Evolutionary conservation across 92 coral and sea anemone genomes (phyloP), one percentile per base, ranked within the genome.

Genomic region (Isaurus tuberculatus): DNA sequence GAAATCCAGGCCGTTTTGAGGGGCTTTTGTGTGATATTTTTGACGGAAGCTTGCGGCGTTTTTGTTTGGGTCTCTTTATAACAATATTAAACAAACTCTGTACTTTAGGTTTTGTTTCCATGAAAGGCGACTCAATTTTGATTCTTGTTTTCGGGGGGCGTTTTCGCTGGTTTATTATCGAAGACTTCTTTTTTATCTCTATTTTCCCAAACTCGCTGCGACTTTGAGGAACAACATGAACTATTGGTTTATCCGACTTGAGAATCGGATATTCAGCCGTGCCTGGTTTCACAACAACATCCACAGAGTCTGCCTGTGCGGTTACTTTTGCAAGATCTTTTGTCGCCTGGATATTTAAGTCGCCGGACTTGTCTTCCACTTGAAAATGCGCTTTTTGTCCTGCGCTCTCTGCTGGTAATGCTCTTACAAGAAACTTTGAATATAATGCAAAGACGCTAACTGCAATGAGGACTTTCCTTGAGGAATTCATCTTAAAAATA

Each of bases 341-440:
- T 0, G 94, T 97, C 16, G 99, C 99, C 28, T 86, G 68, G 37
- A 97, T 91, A 75, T 85, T 94, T 72, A 97, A 72, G 61, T 92
- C 95, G 19, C 99, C 99, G n/a, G 99, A 95, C 67, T 94, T 94
- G 72, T 97, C 99, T 84, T 97, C 95, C 11, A 97, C 94, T 74
- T 92, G 95, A 82, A 97, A 97, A 81, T 97, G 98, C 29, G 99
- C 99, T 83, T 97, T 97, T 67, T 97, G 99, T 23, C 98, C 99
- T 0, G 86, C 84, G 25, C 94, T 87, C 5, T 90, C 98, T 14
- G 75, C 92, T 20, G 49, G 69, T 6, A 58, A 11, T 22, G 40
- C 82, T 32, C 55, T 19, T 3, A 77, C 20, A 26, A 22, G 25
- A 0, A 23, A 55, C 11, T 34, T 23, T 10, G 48, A 61, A 23